Percentiles rank a stretch among this genome's conserved stretches.
Conservation (phyloP, 2,113 vertebrate genomes). For the Cebidichthys violaceus region DNA sequence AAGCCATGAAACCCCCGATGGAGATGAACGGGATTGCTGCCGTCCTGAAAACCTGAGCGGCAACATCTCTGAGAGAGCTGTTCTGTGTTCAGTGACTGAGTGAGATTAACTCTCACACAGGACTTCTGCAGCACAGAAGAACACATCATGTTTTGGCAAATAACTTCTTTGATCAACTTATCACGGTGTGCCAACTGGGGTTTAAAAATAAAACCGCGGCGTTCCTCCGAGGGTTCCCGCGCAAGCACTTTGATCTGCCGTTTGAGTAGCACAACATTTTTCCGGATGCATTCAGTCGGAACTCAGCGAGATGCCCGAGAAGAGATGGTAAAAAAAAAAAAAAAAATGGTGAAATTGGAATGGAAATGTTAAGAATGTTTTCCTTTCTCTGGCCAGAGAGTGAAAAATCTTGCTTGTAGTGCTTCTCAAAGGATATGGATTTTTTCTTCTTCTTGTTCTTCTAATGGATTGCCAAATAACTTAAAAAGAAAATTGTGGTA, state of each 20-base stretch:
- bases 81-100: slow-evolving; percentile 14
- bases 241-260: slow-evolving; percentile 51
- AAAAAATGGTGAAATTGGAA: neutral
- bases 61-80: slow-evolving; percentile 13
- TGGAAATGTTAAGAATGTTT: slow-evolving; percentile 34
- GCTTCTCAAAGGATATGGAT: slow-evolving; percentile 36
- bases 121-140: slow-evolving; percentile 37
- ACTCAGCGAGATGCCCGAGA: slow-evolving; percentile 15
- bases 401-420: slow-evolving; percentile 26
- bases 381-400: slow-evolving; percentile 46
- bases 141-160: slow-evolving; percentile 50
- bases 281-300: slow-evolving; percentile 50
- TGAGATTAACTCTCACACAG: slow-evolving; percentile 34
- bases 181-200: slow-evolving; percentile 34
- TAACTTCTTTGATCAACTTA: slow-evolving; percentile 64
- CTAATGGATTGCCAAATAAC: slow-evolving; percentile 41
- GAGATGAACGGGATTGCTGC: slow-evolving; percentile 22
- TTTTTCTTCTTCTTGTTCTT: slow-evolving; percentile 26
- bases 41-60: slow-evolving; percentile 8
- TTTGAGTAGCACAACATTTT: slow-evolving; percentile 52
- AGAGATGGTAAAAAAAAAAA: slow-evolving; percentile 33
- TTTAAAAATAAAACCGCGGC: slow-evolving; percentile 47
- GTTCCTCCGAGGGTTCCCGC: slow-evolving; percentile 42
- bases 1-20: slow-evolving; percentile 17
- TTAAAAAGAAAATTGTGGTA: slow-evolving; percentile 28